A percentile compares a stretch with the other conserved stretches of the same genome.
These are phyloP conservation scores for Jacana jacana DNA, from an alignment of 2,113 vertebrate species.

Conservation along the genomic window DNA sequence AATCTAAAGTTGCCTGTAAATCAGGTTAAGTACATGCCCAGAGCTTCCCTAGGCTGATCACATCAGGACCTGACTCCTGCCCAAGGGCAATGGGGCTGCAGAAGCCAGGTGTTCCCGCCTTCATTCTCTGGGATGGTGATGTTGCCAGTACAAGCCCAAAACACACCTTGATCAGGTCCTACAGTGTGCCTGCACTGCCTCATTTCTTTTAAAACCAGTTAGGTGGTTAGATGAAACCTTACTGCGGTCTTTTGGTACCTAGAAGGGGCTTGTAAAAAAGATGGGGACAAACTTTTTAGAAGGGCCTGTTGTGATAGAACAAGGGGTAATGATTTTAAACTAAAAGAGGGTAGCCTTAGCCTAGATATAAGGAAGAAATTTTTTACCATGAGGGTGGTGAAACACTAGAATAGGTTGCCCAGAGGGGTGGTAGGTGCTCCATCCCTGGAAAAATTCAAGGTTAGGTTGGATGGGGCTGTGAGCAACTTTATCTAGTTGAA, in stretches of 20 bases:
- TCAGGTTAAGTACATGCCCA: not conserved
- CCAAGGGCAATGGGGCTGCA: not conserved
- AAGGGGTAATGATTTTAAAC: not conserved
- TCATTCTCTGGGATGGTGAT: rapidly evolving
- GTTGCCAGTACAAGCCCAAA: not conserved
- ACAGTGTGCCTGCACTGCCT: not conserved
- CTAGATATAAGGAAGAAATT: not conserved
- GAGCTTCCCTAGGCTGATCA: not conserved
- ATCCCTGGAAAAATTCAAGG: not conserved
- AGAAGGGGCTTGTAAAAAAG: not conserved
- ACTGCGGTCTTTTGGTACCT: not conserved
- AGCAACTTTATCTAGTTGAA: not conserved
- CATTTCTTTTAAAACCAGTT: not conserved
- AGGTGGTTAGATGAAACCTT: not conserved
- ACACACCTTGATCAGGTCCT: rapidly evolving
- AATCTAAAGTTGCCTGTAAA: not conserved
- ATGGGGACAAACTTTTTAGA: not conserved
- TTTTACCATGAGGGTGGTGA: not conserved
- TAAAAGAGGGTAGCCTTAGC: not conserved
- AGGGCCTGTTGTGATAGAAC: not conserved
- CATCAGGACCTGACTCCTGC: not conserved
- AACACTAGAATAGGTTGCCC: not conserved
- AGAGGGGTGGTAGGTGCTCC: not conserved
- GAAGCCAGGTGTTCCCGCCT: not conserved
- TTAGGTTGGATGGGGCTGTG: not conserved